A percentile compares a stretch with the other conserved stretches of the same genome.
These are phyloP conservation scores for Lysandra bellargus DNA, from an alignment of 2,888 invertebrate genomes.

Conservation along the genomic window DNA sequence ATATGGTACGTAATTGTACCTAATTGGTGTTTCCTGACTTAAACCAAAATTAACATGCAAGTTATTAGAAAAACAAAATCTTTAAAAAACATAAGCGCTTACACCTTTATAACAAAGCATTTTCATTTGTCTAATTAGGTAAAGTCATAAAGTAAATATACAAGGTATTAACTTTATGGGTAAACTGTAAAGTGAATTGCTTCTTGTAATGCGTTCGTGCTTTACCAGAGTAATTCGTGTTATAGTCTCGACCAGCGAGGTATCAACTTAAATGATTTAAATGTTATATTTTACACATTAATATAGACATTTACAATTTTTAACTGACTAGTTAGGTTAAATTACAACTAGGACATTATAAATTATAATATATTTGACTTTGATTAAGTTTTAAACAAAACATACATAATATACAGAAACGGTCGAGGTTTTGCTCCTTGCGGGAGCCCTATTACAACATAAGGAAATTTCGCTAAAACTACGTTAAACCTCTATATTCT, in stretches of 20 bases:
- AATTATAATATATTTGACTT: not conserved
- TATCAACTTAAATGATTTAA: not conserved
- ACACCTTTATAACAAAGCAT: not conserved
- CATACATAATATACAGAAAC: not conserved
- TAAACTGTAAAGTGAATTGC: not conserved
- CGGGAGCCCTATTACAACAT: not conserved
- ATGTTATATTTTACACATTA: not conserved
- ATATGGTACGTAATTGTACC: too few species aligned
- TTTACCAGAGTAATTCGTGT: not conserved
- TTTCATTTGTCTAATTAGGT: not conserved
- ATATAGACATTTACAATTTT: not conserved
- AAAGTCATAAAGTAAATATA: too few species aligned
- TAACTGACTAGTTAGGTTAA: not conserved
- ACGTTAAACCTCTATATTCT: not conserved
- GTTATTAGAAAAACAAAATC: not conserved
- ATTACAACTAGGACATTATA: not conserved
- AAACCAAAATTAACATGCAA: too few species aligned
- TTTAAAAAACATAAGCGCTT: not conserved
- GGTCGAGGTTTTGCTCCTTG: conserved; percentile 12
- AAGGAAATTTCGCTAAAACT: not conserved
- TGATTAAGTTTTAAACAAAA: not conserved
- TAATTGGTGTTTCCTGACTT: too few species aligned
- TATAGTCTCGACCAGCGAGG: not conserved
- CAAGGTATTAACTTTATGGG: too few species aligned
- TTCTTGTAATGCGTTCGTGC: not conserved